Base-by-base conservation (phyloP, 2,888 invertebrate species). In the Blastobasis adustella region DNA sequence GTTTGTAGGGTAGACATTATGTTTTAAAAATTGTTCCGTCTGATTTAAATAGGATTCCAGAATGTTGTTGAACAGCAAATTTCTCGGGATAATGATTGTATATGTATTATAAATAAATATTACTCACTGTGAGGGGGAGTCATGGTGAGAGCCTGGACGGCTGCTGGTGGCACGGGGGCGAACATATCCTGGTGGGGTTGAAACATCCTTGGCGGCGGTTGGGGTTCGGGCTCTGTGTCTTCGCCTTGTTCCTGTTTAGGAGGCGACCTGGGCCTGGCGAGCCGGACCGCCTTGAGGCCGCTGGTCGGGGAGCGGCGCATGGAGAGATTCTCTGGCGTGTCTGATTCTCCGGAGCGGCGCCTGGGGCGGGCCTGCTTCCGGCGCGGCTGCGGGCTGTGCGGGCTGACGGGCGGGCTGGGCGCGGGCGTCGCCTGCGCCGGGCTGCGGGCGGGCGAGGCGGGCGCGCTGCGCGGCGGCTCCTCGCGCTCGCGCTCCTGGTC, bases 331-430 rank as follows among this genome's bases (percentile, higher is more conserved):
- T 92, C 92, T 0, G 89, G 79, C 1, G 82, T 80, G 54, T 90
- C 89, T 0, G 82, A 77, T 65, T 96, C 96, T 5, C 96, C 95
- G 0, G 96, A 96, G 69, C 96, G 91, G 59, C 96, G 90, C 46
- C 96, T 88, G 4, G 96, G 96, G 48, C 96, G 88, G 6, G 96
- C 96, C 81, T 96, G 96, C 69, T 96, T 96, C 58, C 96, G 89
- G 56, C 96, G 89, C 0, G 96, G 95, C 83, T 94, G 90, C n/a
- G 95, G 95, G 53, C 95, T 95, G 51, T 92, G 91, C 63, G 94
- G 94, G 67, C 90, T 74, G 65, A 84, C 77, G 51, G 90, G 73
- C 62, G 84, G 89, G 59, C 87, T 90, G 44, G 83, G 82, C 49
- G 81, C 76, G 55, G 85, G 78, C 50, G 83, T 79, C 58, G 75